Percentiles rank a stretch among this genome's conserved stretches.
These are phyloP conservation scores for Acanthurus tractus DNA, from an alignment of 2,797 vertebrate species.

Conservation along the genomic window DNA sequence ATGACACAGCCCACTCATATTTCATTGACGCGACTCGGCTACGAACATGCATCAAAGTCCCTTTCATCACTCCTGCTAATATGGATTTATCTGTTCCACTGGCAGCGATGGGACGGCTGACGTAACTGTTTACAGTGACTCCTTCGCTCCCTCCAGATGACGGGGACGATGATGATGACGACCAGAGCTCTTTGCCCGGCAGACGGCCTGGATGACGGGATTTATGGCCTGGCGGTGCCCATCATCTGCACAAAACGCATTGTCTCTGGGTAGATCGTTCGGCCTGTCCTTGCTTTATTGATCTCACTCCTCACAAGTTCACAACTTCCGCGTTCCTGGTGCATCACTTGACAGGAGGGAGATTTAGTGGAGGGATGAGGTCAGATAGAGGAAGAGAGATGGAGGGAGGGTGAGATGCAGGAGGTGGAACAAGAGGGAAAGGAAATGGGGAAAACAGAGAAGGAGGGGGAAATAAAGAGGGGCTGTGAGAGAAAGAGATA, in stretches of 20 bases:
- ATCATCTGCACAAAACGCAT: conserved; percentile 76
- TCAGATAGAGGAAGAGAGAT: conserved; percentile 81
- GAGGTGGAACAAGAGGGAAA: conserved; percentile 48
- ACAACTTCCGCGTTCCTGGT: conserved; percentile 85
- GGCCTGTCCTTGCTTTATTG: conserved; percentile 87
- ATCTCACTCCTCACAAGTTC: conserved; percentile 85
- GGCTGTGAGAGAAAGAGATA: conserved; percentile 39
- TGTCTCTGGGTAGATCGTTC: conserved; percentile 81
- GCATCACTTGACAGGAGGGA: conserved; percentile 83
- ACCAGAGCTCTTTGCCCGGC: conserved; percentile 63
- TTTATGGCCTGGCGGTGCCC: conserved; percentile 80
- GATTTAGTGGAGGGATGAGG: conserved; percentile 87
- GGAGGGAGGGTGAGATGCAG: conserved; percentile 46
- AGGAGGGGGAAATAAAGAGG: conserved; percentile 45
- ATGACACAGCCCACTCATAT: conserved; percentile 77
- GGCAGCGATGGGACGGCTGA: conserved; percentile 80
- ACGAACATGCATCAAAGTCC: conserved; percentile 78
- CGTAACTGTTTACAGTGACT: conserved; percentile 82
- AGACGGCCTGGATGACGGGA: conserved; percentile 68
- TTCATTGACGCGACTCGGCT: conserved; percentile 70
- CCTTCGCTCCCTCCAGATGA: conserved; percentile 57
- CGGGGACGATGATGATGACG: conserved; percentile 66
- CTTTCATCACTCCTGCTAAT: conserved; percentile 83
- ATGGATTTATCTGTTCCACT: conserved; percentile 84
- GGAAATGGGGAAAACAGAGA: not conserved